These are phyloP conservation scores for Athripsodes cinereus DNA, from an alignment of 2,888 invertebrate genomes.

Conservation along the genomic window DNA sequence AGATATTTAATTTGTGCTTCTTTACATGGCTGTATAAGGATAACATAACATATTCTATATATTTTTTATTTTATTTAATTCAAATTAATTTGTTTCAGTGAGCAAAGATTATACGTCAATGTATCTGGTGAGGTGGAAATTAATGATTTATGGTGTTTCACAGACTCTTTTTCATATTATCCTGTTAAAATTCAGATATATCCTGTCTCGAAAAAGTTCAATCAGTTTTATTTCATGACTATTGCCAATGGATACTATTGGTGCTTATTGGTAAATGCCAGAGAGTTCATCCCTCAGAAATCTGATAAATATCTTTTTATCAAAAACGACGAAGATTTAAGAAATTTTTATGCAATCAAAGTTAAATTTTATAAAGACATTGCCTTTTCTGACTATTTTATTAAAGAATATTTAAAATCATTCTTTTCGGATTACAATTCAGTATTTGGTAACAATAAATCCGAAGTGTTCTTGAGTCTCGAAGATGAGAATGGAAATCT, in stretches of 20 bases:
- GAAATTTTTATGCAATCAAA: slow-evolving; percentile 7
- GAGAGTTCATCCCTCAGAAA: slow-evolving; percentile 31
- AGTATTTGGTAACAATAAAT: not conserved
- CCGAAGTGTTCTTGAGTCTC: not conserved
- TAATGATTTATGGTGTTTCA: slow-evolving; percentile 38
- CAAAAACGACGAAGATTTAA: not conserved
- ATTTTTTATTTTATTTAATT: too few species aligned
- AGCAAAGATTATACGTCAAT: not conserved
- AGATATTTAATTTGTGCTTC: too few species aligned
- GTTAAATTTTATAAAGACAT: not conserved
- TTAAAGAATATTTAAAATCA: not conserved
- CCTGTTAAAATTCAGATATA: slow-evolving; percentile 33
- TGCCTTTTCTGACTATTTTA: not conserved
- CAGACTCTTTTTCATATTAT: slow-evolving; percentile 37
- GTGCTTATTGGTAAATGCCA: slow-evolving; percentile 39
- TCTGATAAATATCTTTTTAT: slow-evolving; percentile 35
- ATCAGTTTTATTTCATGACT: slow-evolving; percentile 33
- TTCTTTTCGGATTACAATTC: not conserved
- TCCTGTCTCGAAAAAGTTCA: slow-evolving; percentile 22
- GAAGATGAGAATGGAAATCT: not conserved
- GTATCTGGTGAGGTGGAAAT: slow-evolving; percentile 3
- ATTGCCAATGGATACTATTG: slow-evolving; percentile 43
- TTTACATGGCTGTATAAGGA: too few species aligned
- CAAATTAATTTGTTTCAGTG: not conserved
- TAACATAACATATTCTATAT: too few species aligned